Evolutionary conservation across 2,888 invertebrate genomes (phyloP).

Genomic region (Drosophila sordidapex): DNA sequence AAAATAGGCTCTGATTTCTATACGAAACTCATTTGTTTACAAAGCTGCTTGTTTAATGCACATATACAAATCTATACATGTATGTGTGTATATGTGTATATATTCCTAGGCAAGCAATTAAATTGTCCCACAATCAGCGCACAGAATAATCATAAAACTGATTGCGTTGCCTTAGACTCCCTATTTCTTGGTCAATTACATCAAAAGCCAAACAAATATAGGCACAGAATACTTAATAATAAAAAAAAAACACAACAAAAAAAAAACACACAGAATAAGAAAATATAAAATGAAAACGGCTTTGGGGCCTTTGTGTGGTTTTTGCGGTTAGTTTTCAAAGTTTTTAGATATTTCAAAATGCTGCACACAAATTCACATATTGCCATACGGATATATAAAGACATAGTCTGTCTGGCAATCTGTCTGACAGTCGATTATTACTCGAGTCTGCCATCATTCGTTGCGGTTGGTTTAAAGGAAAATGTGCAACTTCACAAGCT

Average conservation of each 20-base stretch:
- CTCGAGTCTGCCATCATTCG: constrained; percentile 21
- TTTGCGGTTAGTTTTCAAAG: constrained; percentile 41
- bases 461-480: constrained; percentile 31
- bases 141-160: constrained; percentile 35
- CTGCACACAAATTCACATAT: constrained; percentile 7
- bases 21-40: constrained; percentile 30
- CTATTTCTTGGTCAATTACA: constrained; percentile 43
- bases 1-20: not conserved
- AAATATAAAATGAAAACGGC: constrained; percentile 31
- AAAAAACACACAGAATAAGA: constrained; percentile 1
- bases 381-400: constrained; percentile 12
- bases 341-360: constrained; percentile 30
- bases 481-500: constrained; percentile 32
- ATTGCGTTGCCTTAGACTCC: constrained; percentile 41
- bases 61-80: not conserved
- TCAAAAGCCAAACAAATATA: constrained; percentile 41
- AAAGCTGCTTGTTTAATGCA: constrained; percentile 7
- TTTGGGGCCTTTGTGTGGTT: constrained; percentile 41
- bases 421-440: constrained; percentile 20
- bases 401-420: constrained; percentile 11
- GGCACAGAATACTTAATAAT: constrained; percentile 30
- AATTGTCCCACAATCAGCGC: constrained; percentile 41
- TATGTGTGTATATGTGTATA: not conserved
- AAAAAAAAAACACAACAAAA: not conserved
- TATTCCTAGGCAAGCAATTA: constrained; percentile 24